Evolutionary conservation across 2,113 vertebrate species (phyloP), one percentile per base, ranked within the genome.

Genomic region (Heloderma charlesbogerti): DNA sequence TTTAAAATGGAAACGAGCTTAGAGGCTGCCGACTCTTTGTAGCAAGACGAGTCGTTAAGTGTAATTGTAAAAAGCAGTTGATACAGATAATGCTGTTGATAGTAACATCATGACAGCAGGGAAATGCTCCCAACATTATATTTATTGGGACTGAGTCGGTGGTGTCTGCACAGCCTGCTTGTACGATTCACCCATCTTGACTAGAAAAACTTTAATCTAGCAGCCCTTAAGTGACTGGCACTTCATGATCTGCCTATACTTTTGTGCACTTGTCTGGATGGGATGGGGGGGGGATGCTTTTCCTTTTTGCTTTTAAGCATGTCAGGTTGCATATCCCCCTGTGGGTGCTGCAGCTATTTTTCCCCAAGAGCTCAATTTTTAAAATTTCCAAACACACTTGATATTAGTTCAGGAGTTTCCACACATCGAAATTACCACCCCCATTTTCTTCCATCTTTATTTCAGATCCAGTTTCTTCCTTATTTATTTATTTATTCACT

Each of bases 1-100:
- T 97, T 97, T 97, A 96, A 97, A 97, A 96, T 94, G 96, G 95
- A 96, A 95, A 93, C 48, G 78, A 92, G 96, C 94, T 95, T 89
- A 94, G 95, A 93, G 96, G 94, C 87, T 95, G 96, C 92, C 57
- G 94, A 91, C 89, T 95, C 96, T 94, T 91, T 93, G 86, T 91
- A 45, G 95, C 95, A 80, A 93, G 88, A 94, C 95, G 94, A 95
- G 84, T 93, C 93, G 63, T 87, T 89, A 94, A 86, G 92, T 94
- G 12, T 95, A 95, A 96, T 94, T 95, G 95, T 95, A 87, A 92
- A 63, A 95, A 94, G 96, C 96, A 88, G 94, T 90, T 95, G 97
- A 95, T 95, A 60, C 92, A 87, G 94, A 96, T 95, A 93, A 94
- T 69, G 92, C 95, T 94, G 95, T 93, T 94, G 96, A 93, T 91